These are phyloP conservation scores for Corythaixoides concolor DNA, from an alignment of 2,113 vertebrate species.

Conservation along the genomic window DNA sequence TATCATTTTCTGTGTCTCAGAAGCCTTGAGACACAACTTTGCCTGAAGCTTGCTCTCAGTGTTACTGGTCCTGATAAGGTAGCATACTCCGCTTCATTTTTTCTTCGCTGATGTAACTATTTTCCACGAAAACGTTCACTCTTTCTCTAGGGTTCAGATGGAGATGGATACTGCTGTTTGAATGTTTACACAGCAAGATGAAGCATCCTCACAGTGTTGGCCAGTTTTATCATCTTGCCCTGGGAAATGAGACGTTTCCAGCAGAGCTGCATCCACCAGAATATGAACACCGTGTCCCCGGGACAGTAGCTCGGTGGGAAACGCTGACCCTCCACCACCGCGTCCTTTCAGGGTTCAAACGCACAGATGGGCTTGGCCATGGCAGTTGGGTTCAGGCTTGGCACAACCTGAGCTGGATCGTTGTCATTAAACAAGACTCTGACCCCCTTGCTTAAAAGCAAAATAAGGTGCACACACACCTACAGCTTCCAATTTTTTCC, in stretches of 20 bases:
- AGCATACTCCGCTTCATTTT: fast-evolving
- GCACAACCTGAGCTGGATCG: background rate
- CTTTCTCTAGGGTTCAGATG: background rate
- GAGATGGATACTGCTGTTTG: background rate
- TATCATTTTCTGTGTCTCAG: background rate
- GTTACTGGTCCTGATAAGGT: background rate
- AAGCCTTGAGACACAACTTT: background rate
- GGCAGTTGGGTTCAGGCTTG: background rate
- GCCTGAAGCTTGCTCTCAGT: background rate
- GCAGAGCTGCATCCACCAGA: background rate
- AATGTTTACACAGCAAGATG: background rate
- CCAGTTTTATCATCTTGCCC: fast-evolving
- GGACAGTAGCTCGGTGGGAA: background rate
- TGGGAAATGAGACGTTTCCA: background rate
- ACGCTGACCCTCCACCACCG: fast-evolving
- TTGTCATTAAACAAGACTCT: background rate
- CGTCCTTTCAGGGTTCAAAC: background rate
- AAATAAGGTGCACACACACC: fast-evolving
- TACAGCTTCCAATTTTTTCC: background rate
- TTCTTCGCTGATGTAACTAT: background rate
- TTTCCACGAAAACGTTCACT: background rate
- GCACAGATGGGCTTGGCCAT: fast-evolving
- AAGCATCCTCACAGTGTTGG: background rate
- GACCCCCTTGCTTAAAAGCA: background rate
- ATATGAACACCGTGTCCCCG: fast-evolving